Conservation (phyloP, 2,888 invertebrate genomes). For the Tuta absoluta region DNA sequence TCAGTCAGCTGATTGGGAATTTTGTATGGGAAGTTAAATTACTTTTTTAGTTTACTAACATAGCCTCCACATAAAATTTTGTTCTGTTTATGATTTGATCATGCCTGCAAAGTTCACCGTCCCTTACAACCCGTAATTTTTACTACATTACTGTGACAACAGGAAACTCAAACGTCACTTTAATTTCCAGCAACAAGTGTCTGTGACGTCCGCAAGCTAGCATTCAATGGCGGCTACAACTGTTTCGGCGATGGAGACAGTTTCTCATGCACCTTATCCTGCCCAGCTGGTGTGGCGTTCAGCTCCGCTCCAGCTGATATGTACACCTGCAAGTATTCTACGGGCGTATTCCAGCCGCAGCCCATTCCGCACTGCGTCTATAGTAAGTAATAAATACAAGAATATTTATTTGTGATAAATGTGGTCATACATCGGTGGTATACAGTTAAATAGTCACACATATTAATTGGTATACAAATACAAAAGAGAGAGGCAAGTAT, state of each 20-base stretch:
- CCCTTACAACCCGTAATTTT: too few species aligned
- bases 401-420: background rate
- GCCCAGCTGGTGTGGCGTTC: constrained; percentile 84
- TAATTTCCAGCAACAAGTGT: constrained; percentile 74
- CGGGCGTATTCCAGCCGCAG: constrained; percentile 84
- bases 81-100: too few species aligned
- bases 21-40: too few species aligned
- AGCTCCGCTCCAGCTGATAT: constrained; percentile 80
- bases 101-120: too few species aligned
- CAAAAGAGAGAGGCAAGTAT: too few species aligned
- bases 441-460: too few species aligned
- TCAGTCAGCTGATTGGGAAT: too few species aligned
- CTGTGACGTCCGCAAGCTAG: constrained; percentile 83
- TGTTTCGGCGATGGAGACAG: constrained; percentile 83
- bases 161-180: background rate
- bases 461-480: too few species aligned
- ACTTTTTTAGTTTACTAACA: too few species aligned
- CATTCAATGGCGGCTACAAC: constrained; percentile 89
- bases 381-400: constrained; percentile 63
- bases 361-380: constrained; percentile 88
- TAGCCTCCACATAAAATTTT: too few species aligned
- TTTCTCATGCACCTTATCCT: constrained; percentile 84
- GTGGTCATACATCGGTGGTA: too few species aligned
- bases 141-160: too few species aligned
- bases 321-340: constrained; percentile 85